Base-by-base conservation (phyloP, 92 coral and sea anemone genomes). In the Phenganax subtilis region DNA sequence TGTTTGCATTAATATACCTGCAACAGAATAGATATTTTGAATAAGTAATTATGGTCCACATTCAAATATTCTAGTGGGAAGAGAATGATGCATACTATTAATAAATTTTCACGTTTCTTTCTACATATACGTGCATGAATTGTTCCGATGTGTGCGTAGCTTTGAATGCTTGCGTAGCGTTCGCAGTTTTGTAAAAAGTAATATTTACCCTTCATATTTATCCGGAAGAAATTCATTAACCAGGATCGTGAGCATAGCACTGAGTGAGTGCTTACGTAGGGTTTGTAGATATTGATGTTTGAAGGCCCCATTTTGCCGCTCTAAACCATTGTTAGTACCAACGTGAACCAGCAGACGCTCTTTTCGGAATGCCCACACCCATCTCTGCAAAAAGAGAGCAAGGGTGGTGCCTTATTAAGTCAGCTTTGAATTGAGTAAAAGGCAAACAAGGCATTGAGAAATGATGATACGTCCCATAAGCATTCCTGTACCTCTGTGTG, bases 351-450 rank as follows among this genome's bases (percentile, higher is more conserved):
- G 71, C 20, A 57, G 1, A 8, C 80, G 70, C 10, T 72, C 72
- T 17, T 58, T 73, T 58, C 80, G 6, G 29, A n/a, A 73, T 47
- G 61, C 72, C 80, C 80, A 82, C 71, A 82, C 85, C 85, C 85
- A 82, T 56, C 28, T 72, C 80, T 82, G 53, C 10, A 47, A 55
- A 80, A 31, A 80, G 31, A 25, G n/a, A 65, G 8, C 7, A 61
- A 37, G 47, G 47, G 3, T 37, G 2, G 47, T 37, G 47, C 47
- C 47, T 37, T 37, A 37, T 37, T 37, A 37, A 37, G 47, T 37
- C 47, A 2, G 47, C 47, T 37, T 37, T 2, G 47, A 37, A 37
- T 37, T 37, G 47, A 37, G 47, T 37, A 5, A 37, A 37, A 1
- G 47, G 47, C 47, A 37, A 37, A 37, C 47, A 37, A 37, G 47